Base-by-base conservation (phyloP, 2,888 invertebrate species). In the Biston betularia region DNA sequence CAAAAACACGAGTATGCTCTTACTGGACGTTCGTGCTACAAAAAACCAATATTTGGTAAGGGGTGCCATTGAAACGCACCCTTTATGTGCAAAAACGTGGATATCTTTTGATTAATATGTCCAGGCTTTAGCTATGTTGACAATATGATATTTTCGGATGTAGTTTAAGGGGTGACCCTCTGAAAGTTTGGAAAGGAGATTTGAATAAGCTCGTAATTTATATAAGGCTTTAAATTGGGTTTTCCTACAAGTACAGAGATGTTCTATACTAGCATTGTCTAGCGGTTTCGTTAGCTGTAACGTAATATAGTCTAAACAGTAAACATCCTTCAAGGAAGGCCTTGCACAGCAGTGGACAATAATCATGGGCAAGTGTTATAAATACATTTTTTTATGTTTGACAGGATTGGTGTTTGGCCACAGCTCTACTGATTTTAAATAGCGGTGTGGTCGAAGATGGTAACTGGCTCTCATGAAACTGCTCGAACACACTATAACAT, bases 41-140 rank as follows among this genome's bases (percentile, higher is more conserved):
- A 93, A 93, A 68, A 92, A 93, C 93, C 92, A 93, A 93, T 93
- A 93, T 93, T 93, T 91, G 87, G 84, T 89, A 90, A n/a, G 90
- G 92, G 92, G 89, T 86, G 82, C 89, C 79, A 89, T 92, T 91
- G 83, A 91, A 89, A 86, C 82, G 77, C 87, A 88, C 92, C 92
- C 92, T 90, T 91, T 89, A 82, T 76, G 82, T 85, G 75, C 79
- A 91, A 92, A 92, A 92, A 89, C 79, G 81, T 81, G 85, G 82
- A 89, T 90, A 88, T 87, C 88, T 87, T 89, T 89, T 91, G 91
- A 92, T 92, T 92, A 90, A 92, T 92, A 89, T 79, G 80, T 79
- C 79, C 71, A 73, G 58, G 71, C 68, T 79, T 73, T 77, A 73
- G 59, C 63, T 56, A 50, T 68, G 68, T 68, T 70, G 70, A 67